Evolutionary conservation across 2,113 vertebrate genomes (phyloP), one percentile per base, ranked within the genome.

Genomic region (Rousettus leschenaultii): DNA sequence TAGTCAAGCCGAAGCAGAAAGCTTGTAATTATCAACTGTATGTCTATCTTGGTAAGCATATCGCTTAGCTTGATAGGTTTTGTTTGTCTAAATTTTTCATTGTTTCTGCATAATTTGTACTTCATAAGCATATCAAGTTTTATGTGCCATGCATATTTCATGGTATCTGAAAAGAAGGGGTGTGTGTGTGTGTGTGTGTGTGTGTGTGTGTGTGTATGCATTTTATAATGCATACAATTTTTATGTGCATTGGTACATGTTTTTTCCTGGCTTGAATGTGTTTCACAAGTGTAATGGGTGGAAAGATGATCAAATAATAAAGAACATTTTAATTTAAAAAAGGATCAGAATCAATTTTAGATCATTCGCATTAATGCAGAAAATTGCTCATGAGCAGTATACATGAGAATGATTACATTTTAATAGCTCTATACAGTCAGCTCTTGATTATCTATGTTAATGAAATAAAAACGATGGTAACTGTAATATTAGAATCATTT

Each of bases 61-160:
- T 77, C 95, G 86, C 96, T 97, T 97, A 97, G 48, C 96, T 95
- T 75, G 94, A 86, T 94, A 96, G 97, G 86, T 97, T 95, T 97
- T 96, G 93, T 98, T 98, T 97, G 97, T 98, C 96, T 95, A 97
- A 97, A 97, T 97, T 95, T 98, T 97, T 86, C 98, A 98, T 98
- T 98, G 98, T 98, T 98, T 98, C 96, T 98, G 93, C 94, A 95
- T 97, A 96, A 97, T 96, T 89, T 96, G 96, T 98, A 98, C 95
- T 97, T 98, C 98, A 98, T 97, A 90, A 98, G 97, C 98, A 98
- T 97, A 98, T 57, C 93, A 91, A 98, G 96, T 98, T 97, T 98
- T 96, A 96, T 98, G 95, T 98, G 97, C 98, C 98, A 98, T 98
- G 97, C 97, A 96, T 98, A 98, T 98, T 97, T 97, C 95, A 88